Percentiles rank a stretch among this genome's conserved stretches.
Conservation (phyloP, 2,797 vertebrate genomes). For the Semaprochilodus insignis region DNA sequence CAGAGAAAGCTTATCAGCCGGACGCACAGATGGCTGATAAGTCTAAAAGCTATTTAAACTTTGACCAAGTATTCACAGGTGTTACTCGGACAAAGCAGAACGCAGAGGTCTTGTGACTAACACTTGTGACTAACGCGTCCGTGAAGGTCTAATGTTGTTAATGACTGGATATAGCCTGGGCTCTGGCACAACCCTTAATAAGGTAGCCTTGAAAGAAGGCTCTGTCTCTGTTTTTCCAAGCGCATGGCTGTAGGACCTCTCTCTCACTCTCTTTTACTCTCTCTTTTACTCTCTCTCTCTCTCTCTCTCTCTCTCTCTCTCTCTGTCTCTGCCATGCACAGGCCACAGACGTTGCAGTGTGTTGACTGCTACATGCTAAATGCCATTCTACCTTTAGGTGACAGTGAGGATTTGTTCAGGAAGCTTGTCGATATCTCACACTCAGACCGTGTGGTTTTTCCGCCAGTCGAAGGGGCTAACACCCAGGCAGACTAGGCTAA, state of each 20-base stretch:
- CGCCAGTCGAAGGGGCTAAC: constrained; percentile 16
- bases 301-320: not conserved
- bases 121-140: constrained; percentile 75
- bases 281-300: not conserved
- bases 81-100: constrained; percentile 64
- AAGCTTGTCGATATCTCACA: not conserved
- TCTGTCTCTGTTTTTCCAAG: constrained; percentile 66
- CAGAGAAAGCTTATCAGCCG: constrained; percentile 29
- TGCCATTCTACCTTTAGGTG: not conserved
- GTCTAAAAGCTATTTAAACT: constrained; percentile 36
- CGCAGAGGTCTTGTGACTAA: constrained; percentile 72
- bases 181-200: constrained; percentile 69
- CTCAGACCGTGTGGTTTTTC: not conserved
- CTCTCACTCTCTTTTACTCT: not conserved
- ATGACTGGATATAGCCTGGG: constrained; percentile 68
- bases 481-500: constrained; percentile 1
- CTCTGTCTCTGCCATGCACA: not conserved
- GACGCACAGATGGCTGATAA: constrained; percentile 37
- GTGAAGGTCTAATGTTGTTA: constrained; percentile 72
- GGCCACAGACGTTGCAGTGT: constrained; percentile 21
- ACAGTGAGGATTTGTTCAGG: constrained; percentile 19
- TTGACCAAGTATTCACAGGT: constrained; percentile 67
- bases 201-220: constrained; percentile 75
- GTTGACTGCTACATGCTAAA: constrained; percentile 25
- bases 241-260: constrained; percentile 35